Percentiles rank a stretch among this genome's conserved stretches.
phyloP scores from a whole-genome alignment of 1,140 invertebrate species.

The Papilio helenus region DNA sequence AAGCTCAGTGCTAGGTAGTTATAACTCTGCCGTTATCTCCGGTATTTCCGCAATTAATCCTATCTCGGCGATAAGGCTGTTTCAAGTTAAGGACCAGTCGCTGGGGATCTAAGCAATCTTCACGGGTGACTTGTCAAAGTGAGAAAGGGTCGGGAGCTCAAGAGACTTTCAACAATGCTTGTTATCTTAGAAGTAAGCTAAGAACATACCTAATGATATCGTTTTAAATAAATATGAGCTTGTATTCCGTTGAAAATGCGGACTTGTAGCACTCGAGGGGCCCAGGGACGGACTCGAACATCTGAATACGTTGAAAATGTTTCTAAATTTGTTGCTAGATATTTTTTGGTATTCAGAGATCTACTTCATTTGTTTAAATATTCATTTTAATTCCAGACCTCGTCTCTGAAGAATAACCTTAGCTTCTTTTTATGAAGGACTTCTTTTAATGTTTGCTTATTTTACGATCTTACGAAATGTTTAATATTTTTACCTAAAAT shows the following conservation, averaged over 20 bases:
- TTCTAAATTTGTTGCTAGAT: constrained; percentile 31
- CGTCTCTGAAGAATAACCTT: constrained; percentile 33
- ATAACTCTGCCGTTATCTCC: constrained; percentile 72
- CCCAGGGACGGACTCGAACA: constrained; percentile 23
- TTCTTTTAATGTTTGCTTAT: constrained; percentile 20
- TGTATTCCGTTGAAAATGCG: constrained; percentile 45
- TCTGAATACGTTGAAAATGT: constrained; percentile 36
- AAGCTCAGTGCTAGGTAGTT: constrained; percentile 57
- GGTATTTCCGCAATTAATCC: constrained; percentile 81
- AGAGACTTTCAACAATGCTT: constrained; percentile 82
- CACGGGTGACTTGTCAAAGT: constrained; percentile 81
- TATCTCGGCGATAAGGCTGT: constrained; percentile 78
- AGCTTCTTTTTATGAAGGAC: neutral
- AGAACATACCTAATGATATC: constrained; percentile 77
- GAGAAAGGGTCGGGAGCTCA: constrained; percentile 79
- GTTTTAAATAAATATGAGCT: constrained; percentile 71
- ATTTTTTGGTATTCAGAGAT: constrained; percentile 36
- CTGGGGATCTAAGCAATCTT: constrained; percentile 81
- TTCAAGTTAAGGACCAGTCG: constrained; percentile 78
- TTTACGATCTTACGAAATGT: neutral
- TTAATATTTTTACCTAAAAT: neutral
- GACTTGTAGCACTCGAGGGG: constrained; percentile 41
- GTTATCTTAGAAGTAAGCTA: constrained; percentile 78
- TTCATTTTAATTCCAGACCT: constrained; percentile 33
- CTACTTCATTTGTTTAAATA: constrained; percentile 38